Conservation (phyloP, 35 echinoderm and acorn worm species). For the Apostichopus parvimensis region DNA sequence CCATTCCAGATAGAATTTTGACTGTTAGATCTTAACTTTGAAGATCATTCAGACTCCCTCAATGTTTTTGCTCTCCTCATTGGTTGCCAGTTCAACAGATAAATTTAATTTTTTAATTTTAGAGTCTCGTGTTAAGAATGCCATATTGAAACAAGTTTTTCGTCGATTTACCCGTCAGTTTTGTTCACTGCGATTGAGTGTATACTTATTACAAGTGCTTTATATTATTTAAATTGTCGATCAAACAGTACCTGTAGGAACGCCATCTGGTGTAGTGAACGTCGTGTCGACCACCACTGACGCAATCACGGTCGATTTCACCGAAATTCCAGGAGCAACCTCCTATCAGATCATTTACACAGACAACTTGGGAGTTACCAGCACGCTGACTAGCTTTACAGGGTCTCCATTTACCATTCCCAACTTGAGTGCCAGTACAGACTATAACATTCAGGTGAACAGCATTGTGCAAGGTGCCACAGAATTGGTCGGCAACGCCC, state of each 20-base stretch:
- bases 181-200: too few species aligned
- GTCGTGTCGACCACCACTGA: slow-evolving; percentile 3
- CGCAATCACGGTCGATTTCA: slow-evolving; percentile 30
- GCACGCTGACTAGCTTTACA: neutral
- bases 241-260: neutral
- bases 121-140: too few species aligned
- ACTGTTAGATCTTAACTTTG: too few species aligned
- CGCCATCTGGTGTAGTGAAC: neutral
- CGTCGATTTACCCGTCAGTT: too few species aligned
- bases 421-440: neutral
- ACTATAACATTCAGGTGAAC: slow-evolving; percentile 32
- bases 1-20: too few species aligned
- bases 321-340: neutral
- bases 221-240: too few species aligned
- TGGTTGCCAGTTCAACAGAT: too few species aligned
- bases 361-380: neutral
- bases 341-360: slow-evolving; percentile 38
- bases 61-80: too few species aligned
- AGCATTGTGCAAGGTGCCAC: neutral
- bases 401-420: slow-evolving; percentile 42
- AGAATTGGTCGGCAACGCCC: neutral
- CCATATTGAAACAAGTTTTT: too few species aligned
- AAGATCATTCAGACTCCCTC: too few species aligned
- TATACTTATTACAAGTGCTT: too few species aligned
- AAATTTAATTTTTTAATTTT: too few species aligned